Evolutionary conservation across 2,113 vertebrate genomes (phyloP).

Genomic region (Hiodon alosoides): DNA sequence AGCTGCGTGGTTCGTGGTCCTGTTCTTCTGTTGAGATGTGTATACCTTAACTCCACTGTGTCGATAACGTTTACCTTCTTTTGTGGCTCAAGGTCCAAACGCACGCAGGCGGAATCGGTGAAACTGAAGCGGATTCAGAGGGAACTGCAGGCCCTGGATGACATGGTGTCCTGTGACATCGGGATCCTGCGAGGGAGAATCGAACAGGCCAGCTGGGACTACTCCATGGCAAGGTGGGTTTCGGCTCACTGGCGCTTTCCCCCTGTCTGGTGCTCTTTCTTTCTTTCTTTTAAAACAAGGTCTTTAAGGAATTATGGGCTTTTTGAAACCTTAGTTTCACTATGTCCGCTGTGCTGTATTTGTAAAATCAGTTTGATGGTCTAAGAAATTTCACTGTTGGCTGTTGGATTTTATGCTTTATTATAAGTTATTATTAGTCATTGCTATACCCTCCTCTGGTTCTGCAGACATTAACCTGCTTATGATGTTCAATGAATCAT

Average conservation of each 20-base stretch:
- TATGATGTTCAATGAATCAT: too few relatives aligned
- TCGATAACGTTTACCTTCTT: neutral
- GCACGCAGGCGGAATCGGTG: conserved; percentile 84
- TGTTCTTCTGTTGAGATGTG: neutral
- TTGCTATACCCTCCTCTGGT: too few relatives aligned
- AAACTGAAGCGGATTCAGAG: conserved; percentile 89
- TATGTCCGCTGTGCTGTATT: too few relatives aligned
- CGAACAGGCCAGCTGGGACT: conserved; percentile 86
- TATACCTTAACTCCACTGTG: neutral
- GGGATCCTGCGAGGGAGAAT: conserved; percentile 83
- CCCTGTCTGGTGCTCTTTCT: neutral
- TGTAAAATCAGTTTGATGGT: too few relatives aligned
- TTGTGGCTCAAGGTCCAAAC: conserved; percentile 73
- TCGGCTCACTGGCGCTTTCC: too few relatives aligned
- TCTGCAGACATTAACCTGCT: too few relatives aligned
- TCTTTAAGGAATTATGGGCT: neutral
- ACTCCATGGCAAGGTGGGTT: conserved; percentile 73
- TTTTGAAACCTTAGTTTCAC: too few relatives aligned
- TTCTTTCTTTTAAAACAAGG: neutral
- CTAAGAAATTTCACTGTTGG: neutral
- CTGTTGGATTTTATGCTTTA: neutral
- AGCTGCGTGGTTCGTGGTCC: too few relatives aligned
- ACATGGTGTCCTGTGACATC: conserved; percentile 88
- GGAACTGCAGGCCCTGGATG: conserved; percentile 86
- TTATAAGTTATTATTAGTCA: neutral